These are phyloP conservation scores for Orthosia gothica DNA, from an alignment of 2,888 invertebrate species.

Conservation along the genomic window DNA sequence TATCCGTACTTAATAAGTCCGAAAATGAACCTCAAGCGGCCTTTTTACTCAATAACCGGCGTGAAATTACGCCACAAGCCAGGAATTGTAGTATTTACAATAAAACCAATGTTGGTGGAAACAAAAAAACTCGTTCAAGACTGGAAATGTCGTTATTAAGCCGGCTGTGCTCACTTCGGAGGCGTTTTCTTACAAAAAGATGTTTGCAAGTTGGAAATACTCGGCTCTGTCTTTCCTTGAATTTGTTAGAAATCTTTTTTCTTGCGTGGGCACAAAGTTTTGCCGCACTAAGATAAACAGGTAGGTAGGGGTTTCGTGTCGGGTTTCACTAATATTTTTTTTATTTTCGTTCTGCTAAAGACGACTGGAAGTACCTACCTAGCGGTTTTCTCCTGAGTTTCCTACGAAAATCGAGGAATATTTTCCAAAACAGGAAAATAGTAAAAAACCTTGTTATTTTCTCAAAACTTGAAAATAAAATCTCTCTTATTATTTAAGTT, in stretches of 20 bases:
- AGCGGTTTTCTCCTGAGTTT: slow-evolving; percentile 2
- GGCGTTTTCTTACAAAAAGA: slow-evolving; percentile 57
- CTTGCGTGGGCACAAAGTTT: slow-evolving; percentile 49
- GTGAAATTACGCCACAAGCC: slow-evolving; percentile 45
- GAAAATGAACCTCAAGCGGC: slow-evolving; percentile 36
- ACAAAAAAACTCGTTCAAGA: slow-evolving; percentile 59
- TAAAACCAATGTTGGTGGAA: slow-evolving; percentile 59
- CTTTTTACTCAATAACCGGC: slow-evolving; percentile 47
- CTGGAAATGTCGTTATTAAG: slow-evolving; percentile 68
- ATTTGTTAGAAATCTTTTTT: slow-evolving; percentile 61
- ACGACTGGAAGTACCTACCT: slow-evolving; percentile 5
- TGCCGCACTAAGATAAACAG: slow-evolving; percentile 51
- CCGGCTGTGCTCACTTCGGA: slow-evolving; percentile 55
- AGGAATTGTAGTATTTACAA: slow-evolving; percentile 61
- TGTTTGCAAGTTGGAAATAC: slow-evolving; percentile 59
- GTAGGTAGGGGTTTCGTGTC: slow-evolving; percentile 26
- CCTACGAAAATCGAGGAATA: neutral
- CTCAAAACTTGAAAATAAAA: neutral
- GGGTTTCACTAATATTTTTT: slow-evolving; percentile 19
- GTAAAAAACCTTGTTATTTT: neutral
- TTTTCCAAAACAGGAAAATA: neutral
- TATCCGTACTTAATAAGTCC: slow-evolving; percentile 51
- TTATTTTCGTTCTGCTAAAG: slow-evolving; percentile 18
- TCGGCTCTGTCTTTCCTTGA: slow-evolving; percentile 49
- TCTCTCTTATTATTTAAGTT: neutral